A percentile compares a stretch with the other conserved stretches of the same genome.
phyloP scores from a whole-genome alignment of 2,888 invertebrate species.

The Biston stratarius region DNA sequence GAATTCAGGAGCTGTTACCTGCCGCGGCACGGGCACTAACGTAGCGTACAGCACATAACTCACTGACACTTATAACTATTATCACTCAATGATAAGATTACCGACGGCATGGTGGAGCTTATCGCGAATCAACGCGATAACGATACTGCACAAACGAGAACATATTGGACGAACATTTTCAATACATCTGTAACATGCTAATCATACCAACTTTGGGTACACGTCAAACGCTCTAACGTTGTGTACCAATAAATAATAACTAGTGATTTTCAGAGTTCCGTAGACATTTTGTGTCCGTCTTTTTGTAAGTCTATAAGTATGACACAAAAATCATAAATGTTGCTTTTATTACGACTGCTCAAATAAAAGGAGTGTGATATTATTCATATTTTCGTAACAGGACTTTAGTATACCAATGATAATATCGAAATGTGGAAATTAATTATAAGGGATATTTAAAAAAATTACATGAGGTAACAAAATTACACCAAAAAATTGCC shows the following conservation, averaged over 20 bases:
- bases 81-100: constrained; percentile 85
- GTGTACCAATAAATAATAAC: constrained; percentile 14
- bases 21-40: constrained; percentile 71
- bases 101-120: constrained; percentile 77
- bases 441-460: too few relatives aligned
- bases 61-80: constrained; percentile 85
- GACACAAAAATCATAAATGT: too few relatives aligned
- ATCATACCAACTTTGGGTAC: constrained; percentile 15
- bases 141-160: constrained; percentile 71
- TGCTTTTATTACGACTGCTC: too few relatives aligned
- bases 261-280: not conserved
- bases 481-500: too few relatives aligned
- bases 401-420: too few relatives aligned
- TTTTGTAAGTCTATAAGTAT: too few relatives aligned
- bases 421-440: too few relatives aligned
- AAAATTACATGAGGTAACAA: too few relatives aligned
- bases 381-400: too few relatives aligned
- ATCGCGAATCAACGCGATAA: constrained; percentile 83
- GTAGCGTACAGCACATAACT: constrained; percentile 76
- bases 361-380: too few relatives aligned
- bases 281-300: too few relatives aligned
- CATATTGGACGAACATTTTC: constrained; percentile 66
- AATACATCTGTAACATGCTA: constrained; percentile 46
- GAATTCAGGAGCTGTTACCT: constrained; percentile 70
- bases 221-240: constrained; percentile 16